Evolutionary conservation across 2,797 vertebrate genomes (phyloP).

Genomic region (Syngnathus acus): DNA sequence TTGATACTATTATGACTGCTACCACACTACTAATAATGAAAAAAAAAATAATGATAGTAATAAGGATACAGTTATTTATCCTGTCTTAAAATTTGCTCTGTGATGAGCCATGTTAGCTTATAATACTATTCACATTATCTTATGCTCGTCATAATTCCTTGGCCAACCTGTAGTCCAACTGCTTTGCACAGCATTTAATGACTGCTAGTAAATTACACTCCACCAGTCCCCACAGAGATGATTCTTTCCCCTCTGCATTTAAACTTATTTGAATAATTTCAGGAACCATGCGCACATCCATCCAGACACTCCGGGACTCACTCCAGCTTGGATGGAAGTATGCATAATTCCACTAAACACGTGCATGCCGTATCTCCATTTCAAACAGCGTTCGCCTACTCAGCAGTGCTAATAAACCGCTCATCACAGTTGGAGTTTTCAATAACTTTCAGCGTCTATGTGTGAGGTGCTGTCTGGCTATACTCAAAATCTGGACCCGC

Average conservation of each 20-base stretch:
- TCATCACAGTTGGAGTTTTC: neutral
- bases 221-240: neutral
- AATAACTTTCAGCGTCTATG: neutral
- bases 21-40: neutral
- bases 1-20: neutral
- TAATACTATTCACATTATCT: neutral
- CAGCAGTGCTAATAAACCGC: neutral
- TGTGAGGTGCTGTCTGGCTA: neutral
- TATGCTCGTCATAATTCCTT: neutral
- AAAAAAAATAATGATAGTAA: neutral
- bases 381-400: neutral
- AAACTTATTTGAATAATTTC: neutral
- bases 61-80: neutral
- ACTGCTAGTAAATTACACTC: neutral
- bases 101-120: neutral
- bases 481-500: neutral
- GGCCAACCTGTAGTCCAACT: neutral
- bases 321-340: slow-evolving; percentile 2
- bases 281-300: neutral
- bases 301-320: neutral
- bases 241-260: slow-evolving; percentile 1
- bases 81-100: neutral
- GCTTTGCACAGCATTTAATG: neutral
- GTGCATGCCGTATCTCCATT: neutral
- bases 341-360: neutral